A percentile compares a stretch with the other conserved stretches of the same genome.
Evolutionary conservation across 1,140 invertebrate species (phyloP).

Genomic region (Limonius californicus): DNA sequence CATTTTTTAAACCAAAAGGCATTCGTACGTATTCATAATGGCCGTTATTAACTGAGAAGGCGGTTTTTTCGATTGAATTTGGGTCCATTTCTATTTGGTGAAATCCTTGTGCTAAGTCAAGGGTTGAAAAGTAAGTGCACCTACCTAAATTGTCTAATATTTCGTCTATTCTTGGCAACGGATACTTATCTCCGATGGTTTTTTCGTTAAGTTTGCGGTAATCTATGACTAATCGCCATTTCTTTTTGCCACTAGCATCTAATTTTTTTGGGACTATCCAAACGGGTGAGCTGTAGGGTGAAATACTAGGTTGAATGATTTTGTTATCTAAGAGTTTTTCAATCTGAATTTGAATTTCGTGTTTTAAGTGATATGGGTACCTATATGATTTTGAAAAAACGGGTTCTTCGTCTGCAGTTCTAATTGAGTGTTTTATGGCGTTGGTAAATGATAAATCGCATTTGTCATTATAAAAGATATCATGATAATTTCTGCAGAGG

Average conservation of each 20-base stretch:
- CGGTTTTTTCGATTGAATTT: neutral
- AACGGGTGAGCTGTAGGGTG: slow-evolving; percentile 14
- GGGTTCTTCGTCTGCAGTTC: slow-evolving; percentile 7
- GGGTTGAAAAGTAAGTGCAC: neutral
- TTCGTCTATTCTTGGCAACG: slow-evolving; percentile 43
- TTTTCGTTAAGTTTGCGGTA: slow-evolving; percentile 47
- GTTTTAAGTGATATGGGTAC: slow-evolving; percentile 9
- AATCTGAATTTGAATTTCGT: slow-evolving; percentile 17
- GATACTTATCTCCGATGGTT: slow-evolving; percentile 49
- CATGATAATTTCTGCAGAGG: neutral
- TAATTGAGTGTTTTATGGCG: slow-evolving; percentile 12
- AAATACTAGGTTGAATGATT: slow-evolving; percentile 13
- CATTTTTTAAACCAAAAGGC: neutral
- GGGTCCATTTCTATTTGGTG: slow-evolving; percentile 4
- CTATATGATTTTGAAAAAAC: slow-evolving; percentile 9
- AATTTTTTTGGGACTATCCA: slow-evolving; percentile 19
- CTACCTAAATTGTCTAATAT: slow-evolving; percentile 30
- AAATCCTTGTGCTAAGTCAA: neutral
- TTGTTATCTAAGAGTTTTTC: slow-evolving; percentile 18
- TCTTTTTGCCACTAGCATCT: slow-evolving; percentile 12
- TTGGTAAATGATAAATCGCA: slow-evolving; percentile 2
- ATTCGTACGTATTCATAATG: neutral
- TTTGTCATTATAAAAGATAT: slow-evolving; percentile 13
- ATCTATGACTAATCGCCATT: slow-evolving; percentile 45
- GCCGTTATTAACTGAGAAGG: neutral